phyloP scores from a whole-genome alignment of 2,888 invertebrate species.

The Serripes groenlandicus region DNA sequence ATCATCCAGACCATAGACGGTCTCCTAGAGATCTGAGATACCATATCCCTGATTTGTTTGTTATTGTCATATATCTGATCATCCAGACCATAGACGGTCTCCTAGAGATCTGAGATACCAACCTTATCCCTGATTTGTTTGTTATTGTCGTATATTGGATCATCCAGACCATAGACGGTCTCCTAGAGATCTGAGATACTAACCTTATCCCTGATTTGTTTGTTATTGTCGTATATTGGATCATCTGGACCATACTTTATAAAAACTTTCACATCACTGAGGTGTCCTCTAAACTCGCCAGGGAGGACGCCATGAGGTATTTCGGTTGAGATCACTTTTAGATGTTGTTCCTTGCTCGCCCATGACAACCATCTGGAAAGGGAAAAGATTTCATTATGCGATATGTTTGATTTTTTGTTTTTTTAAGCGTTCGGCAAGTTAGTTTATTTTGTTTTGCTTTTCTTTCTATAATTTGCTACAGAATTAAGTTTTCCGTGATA shows the following conservation, averaged over 20 bases:
- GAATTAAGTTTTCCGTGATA: not conserved
- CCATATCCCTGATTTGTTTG: too few relatives aligned
- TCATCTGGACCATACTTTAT: constrained; percentile 85
- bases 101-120: constrained; percentile 10
- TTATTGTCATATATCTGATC: too few relatives aligned
- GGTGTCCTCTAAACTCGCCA: constrained; percentile 71
- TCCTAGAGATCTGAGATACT: too few relatives aligned
- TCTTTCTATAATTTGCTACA: too few relatives aligned
- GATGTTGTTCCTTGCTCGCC: constrained; percentile 73
- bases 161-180: constrained; percentile 87
- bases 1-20: constrained; percentile 86
- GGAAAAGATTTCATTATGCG: not conserved
- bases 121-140: constrained; percentile 85
- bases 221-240: constrained; percentile 84
- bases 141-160: constrained; percentile 85
- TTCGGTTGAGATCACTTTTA: constrained; percentile 78
- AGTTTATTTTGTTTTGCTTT: too few relatives aligned
- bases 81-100: too few relatives aligned
- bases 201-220: constrained; percentile 85
- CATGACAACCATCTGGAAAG: constrained; percentile 82
- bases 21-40: not conserved
- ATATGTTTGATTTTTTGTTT: not conserved
- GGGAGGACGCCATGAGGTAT: constrained; percentile 81
- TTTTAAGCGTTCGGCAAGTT: too few relatives aligned
- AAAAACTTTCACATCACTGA: constrained; percentile 83